Conservation (phyloP, 1,140 invertebrate genomes). For the Procambarus virginalis region DNA sequence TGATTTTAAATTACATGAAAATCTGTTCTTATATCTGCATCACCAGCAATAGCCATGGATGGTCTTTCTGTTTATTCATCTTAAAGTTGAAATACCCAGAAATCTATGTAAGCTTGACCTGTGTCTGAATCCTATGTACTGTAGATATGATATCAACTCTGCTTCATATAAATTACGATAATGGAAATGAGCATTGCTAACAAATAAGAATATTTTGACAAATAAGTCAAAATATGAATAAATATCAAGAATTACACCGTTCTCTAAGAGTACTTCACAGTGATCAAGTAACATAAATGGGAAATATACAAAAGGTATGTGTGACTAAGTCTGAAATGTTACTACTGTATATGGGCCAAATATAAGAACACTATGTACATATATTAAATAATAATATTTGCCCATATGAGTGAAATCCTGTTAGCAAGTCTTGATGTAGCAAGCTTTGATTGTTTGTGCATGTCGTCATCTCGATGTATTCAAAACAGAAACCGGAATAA, state of each 20-base stretch:
- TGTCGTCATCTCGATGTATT: not conserved
- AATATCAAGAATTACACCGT: too few relatives aligned
- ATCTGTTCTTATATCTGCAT: too few relatives aligned
- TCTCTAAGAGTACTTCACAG: not conserved
- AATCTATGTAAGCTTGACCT: too few relatives aligned
- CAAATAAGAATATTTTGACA: too few relatives aligned
- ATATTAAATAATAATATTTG: not conserved
- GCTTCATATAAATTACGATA: too few relatives aligned
- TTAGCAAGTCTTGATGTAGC: not conserved
- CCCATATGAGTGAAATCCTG: not conserved
- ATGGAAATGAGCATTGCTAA: not conserved
- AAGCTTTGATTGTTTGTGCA: not conserved
- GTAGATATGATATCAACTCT: too few relatives aligned
- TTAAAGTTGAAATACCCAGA: too few relatives aligned
- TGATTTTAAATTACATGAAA: too few relatives aligned
- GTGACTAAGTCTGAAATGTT: not conserved
- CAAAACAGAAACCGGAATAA: not conserved
- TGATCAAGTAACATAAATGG: not conserved
- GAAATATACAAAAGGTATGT: not conserved
- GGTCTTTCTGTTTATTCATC: too few relatives aligned
- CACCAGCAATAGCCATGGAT: too few relatives aligned
- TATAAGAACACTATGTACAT: conserved; percentile 14
- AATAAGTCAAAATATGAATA: too few relatives aligned
- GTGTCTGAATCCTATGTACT: too few relatives aligned
- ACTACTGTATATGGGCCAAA: not conserved